A percentile compares a stretch with the other conserved stretches of the same genome.
Evolutionary conservation across 2,113 vertebrate genomes (phyloP).

Genomic region (Hyperopisus bebe): DNA sequence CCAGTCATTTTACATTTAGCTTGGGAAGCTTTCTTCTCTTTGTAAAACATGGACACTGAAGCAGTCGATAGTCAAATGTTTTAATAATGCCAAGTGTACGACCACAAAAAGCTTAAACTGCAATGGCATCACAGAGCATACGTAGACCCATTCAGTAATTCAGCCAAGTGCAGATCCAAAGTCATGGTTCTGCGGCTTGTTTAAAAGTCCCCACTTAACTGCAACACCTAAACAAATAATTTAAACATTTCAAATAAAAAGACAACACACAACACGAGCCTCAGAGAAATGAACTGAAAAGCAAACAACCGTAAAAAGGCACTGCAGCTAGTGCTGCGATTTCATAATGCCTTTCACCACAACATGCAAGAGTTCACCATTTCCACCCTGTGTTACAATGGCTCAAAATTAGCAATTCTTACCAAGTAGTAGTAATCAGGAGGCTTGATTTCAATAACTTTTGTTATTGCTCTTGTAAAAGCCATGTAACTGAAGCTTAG

Average conservation of each 20-base stretch:
- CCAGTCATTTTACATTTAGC: background rate
- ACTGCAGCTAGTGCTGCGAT: background rate
- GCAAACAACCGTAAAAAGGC: slow-evolving; percentile 2
- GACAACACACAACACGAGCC: background rate
- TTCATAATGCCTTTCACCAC: slow-evolving; percentile 13
- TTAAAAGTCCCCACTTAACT: background rate
- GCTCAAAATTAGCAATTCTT: background rate
- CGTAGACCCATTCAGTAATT: slow-evolving; percentile 7
- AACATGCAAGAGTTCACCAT: background rate
- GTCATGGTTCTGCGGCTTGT: background rate
- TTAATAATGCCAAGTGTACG: slow-evolving; percentile 21
- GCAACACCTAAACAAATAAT: slow-evolving; percentile 10
- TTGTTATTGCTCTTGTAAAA: background rate
- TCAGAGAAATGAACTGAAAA: background rate
- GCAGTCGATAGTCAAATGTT: slow-evolving; percentile 17
- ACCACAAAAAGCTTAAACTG: slow-evolving; percentile 13
- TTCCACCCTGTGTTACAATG: background rate
- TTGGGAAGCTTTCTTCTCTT: background rate
- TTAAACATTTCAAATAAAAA: background rate
- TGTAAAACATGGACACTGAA: slow-evolving; percentile 6
- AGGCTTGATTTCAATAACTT: background rate
- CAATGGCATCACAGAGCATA: slow-evolving; percentile 6
- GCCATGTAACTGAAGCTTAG: background rate
- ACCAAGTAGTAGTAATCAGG: background rate
- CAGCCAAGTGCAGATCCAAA: background rate